Evolutionary conservation across 64 coral and sea anemone genomes (phyloP).

Genomic region (Platygyra sinensis): DNA sequence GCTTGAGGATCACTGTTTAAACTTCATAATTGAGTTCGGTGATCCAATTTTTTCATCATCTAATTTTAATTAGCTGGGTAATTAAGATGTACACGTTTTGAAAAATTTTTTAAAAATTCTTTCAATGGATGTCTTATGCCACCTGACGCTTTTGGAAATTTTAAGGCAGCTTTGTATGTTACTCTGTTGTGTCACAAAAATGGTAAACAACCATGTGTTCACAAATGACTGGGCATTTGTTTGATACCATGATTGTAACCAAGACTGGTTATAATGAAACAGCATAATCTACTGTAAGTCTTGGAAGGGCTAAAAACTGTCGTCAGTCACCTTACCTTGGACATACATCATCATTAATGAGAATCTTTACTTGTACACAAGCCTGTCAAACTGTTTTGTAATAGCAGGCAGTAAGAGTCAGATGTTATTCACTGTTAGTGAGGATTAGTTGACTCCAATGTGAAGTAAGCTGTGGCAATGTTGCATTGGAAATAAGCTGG

Average conservation of each 20-base stretch:
- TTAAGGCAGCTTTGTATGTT: constrained; percentile 46
- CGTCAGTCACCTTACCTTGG: no score
- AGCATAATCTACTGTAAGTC: no score
- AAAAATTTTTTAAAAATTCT: constrained; percentile 15
- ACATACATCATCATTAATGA: no score
- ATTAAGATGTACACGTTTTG: neutral
- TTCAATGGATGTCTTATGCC: constrained; percentile 33
- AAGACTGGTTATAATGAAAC: no score
- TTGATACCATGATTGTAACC: no score
- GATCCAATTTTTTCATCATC: constrained; percentile 23
- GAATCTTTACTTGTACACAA: constrained; percentile 41
- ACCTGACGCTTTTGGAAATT: constrained; percentile 47
- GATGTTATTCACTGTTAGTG: constrained; percentile 28
- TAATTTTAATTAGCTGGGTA: constrained; percentile 8
- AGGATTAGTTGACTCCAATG: no score
- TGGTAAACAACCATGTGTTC: neutral
- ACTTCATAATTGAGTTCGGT: neutral
- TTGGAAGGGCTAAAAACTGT: no score
- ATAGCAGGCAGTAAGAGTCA: constrained; percentile 37
- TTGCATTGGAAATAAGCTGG: no score
- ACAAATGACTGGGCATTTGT: constrained; percentile 38
- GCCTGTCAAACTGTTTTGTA: constrained; percentile 38
- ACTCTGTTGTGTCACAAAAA: constrained; percentile 30
- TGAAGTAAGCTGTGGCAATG: no score
- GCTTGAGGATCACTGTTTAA: constrained; percentile 14